Percentiles rank a stretch among this genome's conserved stretches.
Conservation (phyloP, 2,113 vertebrate genomes). For the Spea bombifrons region DNA sequence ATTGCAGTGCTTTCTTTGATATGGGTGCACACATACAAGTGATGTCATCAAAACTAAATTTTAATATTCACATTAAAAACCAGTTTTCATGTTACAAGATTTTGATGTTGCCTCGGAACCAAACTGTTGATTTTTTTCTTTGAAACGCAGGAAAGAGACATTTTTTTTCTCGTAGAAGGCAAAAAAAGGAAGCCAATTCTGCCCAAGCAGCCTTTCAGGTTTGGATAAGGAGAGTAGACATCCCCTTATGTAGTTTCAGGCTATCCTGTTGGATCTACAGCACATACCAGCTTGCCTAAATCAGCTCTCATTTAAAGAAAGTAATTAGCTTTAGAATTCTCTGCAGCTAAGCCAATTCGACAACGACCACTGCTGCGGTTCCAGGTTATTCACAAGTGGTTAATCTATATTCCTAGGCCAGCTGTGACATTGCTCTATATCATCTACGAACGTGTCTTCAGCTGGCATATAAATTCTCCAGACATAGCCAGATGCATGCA, state of each 20-base stretch:
- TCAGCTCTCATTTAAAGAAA: constrained; percentile 21
- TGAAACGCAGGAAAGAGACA: too few species aligned
- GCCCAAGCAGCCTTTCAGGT: too few species aligned
- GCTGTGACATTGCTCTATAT: constrained; percentile 21
- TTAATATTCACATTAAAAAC: too few species aligned
- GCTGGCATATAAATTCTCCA: constrained; percentile 9
- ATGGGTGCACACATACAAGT: too few species aligned
- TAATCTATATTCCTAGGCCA: constrained; percentile 31
- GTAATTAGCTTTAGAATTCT: constrained; percentile 30
- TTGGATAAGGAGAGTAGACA: not conserved
- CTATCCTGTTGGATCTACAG: not conserved
- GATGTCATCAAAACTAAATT: too few species aligned
- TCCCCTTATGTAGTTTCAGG: too few species aligned
- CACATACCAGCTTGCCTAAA: constrained; percentile 21
- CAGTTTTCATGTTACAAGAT: too few species aligned
- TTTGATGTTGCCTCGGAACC: too few species aligned
- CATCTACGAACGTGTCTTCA: constrained; percentile 17
- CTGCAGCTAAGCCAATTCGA: constrained; percentile 33
- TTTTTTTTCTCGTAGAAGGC: too few species aligned
- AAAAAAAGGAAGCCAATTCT: too few species aligned
- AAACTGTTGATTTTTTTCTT: too few species aligned
- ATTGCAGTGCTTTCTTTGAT: too few species aligned
- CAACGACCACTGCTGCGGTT: not conserved
- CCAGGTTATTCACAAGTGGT: constrained; percentile 35
- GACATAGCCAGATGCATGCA: constrained; percentile 6